Percentiles rank a stretch among this genome's conserved stretches.
Evolutionary conservation across 2,888 invertebrate species (phyloP).

Genomic region (Leptothorax acervorum): DNA sequence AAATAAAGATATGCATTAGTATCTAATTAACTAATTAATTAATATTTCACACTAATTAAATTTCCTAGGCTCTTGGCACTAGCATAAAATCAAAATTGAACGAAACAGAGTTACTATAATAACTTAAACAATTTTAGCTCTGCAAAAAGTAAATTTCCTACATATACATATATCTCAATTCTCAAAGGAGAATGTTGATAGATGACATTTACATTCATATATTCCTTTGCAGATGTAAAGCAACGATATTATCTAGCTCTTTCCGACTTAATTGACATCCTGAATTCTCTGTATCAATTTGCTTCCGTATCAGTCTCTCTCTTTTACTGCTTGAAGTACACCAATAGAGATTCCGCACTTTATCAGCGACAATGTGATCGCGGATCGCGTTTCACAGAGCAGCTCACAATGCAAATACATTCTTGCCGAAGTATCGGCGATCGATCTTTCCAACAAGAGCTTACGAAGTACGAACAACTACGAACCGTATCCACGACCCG

Average conservation of each 20-base stretch:
- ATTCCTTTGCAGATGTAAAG: slow-evolving; percentile 5
- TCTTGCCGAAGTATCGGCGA: slow-evolving; percentile 40
- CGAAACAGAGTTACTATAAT: not conserved
- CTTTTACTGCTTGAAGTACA: not conserved
- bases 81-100: not conserved
- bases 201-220: slow-evolving; percentile 29
- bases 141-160: not conserved
- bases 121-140: not conserved
- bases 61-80: not conserved
- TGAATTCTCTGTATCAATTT: slow-evolving; percentile 20
- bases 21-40: too few relatives aligned
- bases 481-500: slow-evolving; percentile 58
- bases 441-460: slow-evolving; percentile 36
- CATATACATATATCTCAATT: slow-evolving; percentile 5
- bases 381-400: slow-evolving; percentile 9
- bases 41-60: too few relatives aligned
- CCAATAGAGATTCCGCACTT: slow-evolving; percentile 28
- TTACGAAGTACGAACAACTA: slow-evolving; percentile 30
- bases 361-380: slow-evolving; percentile 36
- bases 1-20: too few relatives aligned
- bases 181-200: not conserved
- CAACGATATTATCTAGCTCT: not conserved
- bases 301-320: slow-evolving; percentile 9
- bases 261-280: slow-evolving; percentile 19
- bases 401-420: slow-evolving; percentile 38